A percentile compares a stretch with the other conserved stretches of the same genome.
phyloP scores from a whole-genome alignment of 2,797 vertebrate species.

The Psittacula echo region DNA sequence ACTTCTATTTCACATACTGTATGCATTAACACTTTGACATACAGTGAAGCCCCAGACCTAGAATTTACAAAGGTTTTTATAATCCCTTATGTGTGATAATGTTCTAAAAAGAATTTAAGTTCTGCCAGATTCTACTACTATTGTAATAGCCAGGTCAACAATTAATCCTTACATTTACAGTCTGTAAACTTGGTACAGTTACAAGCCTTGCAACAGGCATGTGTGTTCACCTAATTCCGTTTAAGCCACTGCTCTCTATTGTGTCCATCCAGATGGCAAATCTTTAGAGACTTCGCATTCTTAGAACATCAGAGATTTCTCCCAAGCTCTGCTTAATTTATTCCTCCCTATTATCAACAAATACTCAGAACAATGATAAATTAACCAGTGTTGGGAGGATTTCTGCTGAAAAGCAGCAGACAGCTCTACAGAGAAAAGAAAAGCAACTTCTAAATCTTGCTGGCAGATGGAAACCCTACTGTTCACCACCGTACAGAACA shows the following conservation, averaged over 20 bases:
- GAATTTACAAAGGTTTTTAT: slow-evolving; percentile 45
- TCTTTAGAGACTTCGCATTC: slow-evolving; percentile 29
- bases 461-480: slow-evolving; percentile 60
- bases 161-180: slow-evolving; percentile 52
- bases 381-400: slow-evolving; percentile 41
- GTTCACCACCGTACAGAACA: slow-evolving; percentile 63
- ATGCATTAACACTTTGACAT: slow-evolving; percentile 43
- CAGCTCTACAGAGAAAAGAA: slow-evolving; percentile 42
- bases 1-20: slow-evolving; percentile 33
- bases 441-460: slow-evolving; percentile 60
- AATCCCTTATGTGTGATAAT: slow-evolving; percentile 34
- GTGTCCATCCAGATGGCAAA: slow-evolving; percentile 34
- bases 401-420: slow-evolving; percentile 56
- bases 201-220: slow-evolving; percentile 22
- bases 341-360: slow-evolving; percentile 38
- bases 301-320: slow-evolving; percentile 2
- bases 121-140: slow-evolving; percentile 29
- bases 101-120: slow-evolving; percentile 38
- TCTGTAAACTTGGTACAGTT: slow-evolving; percentile 40
- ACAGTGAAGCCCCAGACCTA: slow-evolving; percentile 45
- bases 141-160: slow-evolving; percentile 31
- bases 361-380: slow-evolving; percentile 46
- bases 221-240: slow-evolving; percentile 21
- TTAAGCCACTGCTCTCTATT: slow-evolving; percentile 26
- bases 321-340: slow-evolving; percentile 46